Evolutionary conservation across 2,113 vertebrate genomes (phyloP).

Genomic region (Fregata magnificens): DNA sequence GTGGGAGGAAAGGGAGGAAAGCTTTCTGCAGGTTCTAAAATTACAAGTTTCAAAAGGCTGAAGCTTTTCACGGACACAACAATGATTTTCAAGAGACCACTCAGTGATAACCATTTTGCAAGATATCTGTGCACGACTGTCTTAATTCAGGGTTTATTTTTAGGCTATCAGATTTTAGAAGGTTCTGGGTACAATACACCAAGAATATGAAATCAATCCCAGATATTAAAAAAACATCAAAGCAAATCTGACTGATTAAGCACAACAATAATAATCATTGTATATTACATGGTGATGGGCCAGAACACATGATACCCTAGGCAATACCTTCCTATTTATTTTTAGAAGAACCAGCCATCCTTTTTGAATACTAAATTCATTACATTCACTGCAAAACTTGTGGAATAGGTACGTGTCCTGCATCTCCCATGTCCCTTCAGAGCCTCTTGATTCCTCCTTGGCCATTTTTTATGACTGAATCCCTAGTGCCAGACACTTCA

Average conservation of each 20-base stretch:
- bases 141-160: not conserved
- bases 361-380: not conserved
- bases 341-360: not conserved
- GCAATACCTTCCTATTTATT: not conserved
- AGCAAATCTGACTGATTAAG: not conserved
- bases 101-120: not conserved
- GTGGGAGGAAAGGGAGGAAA: not conserved
- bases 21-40: not conserved
- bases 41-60: not conserved
- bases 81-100: not conserved
- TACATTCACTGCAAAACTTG: not conserved
- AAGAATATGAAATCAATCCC: not conserved
- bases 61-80: not conserved
- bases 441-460: not conserved
- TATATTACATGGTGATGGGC: not conserved
- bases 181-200: not conserved
- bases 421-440: not conserved
- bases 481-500: not conserved
- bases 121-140: fast-evolving
- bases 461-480: not conserved
- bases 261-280: not conserved
- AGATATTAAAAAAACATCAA: not conserved
- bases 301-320: not conserved
- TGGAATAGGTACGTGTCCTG: not conserved
- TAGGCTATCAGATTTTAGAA: not conserved